Evolutionary conservation across 2,113 vertebrate genomes (phyloP), one percentile per base, ranked within the genome.

Genomic region (Datnioides undecimradiatus): DNA sequence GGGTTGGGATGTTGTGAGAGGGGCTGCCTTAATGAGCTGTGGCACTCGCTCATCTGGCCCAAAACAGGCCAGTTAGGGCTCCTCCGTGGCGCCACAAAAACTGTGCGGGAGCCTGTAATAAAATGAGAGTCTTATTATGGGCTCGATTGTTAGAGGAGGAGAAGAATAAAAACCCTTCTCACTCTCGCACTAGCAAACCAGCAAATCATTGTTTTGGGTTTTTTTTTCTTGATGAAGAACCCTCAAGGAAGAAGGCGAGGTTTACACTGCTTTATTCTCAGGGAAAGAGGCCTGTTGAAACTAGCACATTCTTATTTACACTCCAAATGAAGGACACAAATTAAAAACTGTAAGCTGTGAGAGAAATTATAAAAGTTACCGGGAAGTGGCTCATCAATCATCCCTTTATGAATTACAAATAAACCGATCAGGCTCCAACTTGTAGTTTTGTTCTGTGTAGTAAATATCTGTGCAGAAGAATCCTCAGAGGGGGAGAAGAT

Each of bases 21-120:
- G 49, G 49, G 52, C 68, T 52, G 38, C 63, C 64, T 70, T 83
- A 90, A 92, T 83, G 79, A 90, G 82, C 80, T 34, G 29, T 59
- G 84, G 80, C 76, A 82, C 67, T 67, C 48, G 31, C 80, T 85
- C 80, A 73, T 82, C 69, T 87, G 69, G 75, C 75, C 65, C 62
- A 52, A 82, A 88, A 80, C 63, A 78, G 67, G 33, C 73, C n/a
- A 17, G 23, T 10, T 36, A 74, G 57, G 25, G 55, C 69, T 79
- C 62, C 77, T 62, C 55, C 71, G 55, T 75, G 75, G 59, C 48
- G 29, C 64, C 59, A 66, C 64, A 34, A 38, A 72, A 79, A 43
- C 73, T 48, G 7, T 52, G 45, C 29, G 14, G 52, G 51, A 34
- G 54, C 17, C 27, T 52, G 59, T 68, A 45, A 55, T 87, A 52